phyloP scores from a whole-genome alignment of 2,888 invertebrate genomes.

The Teinopalpus imperialis region DNA sequence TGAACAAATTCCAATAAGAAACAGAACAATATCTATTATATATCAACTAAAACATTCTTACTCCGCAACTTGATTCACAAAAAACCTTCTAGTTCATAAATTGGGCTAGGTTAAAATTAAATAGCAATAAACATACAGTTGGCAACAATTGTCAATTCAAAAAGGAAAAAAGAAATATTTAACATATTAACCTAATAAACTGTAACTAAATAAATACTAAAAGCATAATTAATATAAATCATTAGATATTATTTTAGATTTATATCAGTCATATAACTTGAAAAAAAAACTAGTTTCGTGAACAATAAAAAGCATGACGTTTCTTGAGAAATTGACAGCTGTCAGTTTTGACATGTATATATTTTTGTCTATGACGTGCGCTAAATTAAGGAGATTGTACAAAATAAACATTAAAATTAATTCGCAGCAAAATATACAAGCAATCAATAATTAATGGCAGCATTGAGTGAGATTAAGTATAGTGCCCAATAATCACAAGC shows the following conservation, averaged over 20 bases:
- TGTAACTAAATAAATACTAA: conserved; percentile 1
- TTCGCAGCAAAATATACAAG: too few relatives aligned
- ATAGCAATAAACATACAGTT: neutral
- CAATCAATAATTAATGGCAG: too few relatives aligned
- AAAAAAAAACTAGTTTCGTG: too few relatives aligned
- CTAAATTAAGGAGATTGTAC: neutral
- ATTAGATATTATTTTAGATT: too few relatives aligned
- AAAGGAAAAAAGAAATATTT: neutral
- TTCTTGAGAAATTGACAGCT: conserved; percentile 6
- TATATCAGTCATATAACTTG: too few relatives aligned
- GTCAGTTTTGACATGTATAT: conserved; percentile 2
- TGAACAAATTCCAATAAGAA: conserved; percentile 1
- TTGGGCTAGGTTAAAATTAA: conserved; percentile 37
- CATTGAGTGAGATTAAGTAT: too few relatives aligned
- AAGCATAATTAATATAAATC: neutral
- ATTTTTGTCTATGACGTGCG: neutral
- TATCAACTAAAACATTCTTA: conserved; percentile 35
- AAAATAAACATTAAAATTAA: neutral
- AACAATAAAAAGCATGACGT: conserved; percentile 7
- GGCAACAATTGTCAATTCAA: neutral
- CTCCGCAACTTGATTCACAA: conserved; percentile 50
- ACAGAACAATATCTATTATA: conserved; percentile 1
- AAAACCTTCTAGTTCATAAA: conserved; percentile 26
- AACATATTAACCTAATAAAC: conserved; percentile 1
- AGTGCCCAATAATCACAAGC: conserved; percentile 34